Evolutionary conservation across 2,888 invertebrate genomes (phyloP), one percentile per base, ranked within the genome.

Genomic region (Dasypogon diadema): DNA sequence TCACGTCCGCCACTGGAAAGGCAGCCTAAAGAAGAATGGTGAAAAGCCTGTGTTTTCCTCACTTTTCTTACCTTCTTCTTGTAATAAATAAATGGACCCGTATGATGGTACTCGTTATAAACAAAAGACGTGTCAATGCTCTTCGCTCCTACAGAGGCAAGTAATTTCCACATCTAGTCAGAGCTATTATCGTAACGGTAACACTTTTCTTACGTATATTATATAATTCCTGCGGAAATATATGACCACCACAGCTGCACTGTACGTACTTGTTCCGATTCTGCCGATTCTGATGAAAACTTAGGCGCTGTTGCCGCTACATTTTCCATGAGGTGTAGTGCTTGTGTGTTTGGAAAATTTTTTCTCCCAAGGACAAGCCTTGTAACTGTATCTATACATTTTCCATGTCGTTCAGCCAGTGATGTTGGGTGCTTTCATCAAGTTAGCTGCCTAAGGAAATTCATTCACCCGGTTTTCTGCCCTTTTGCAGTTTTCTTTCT

Each of bases 1-100:
- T 70, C 70, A 70, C 70, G 70, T 70, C 54, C 70, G 70, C 70
- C 70, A 70, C 30, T 54, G 54, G n/a, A 54, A 51, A 65, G 42
- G 2, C n/a, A 65, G 12, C 51, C n/a, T 21, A 54, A 51, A 54
- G 54, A n/a, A 30, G 30, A 10, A 30, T 14, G 54, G 26, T 16
- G 70, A 54, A 70, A 70, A 54, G 54, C 54, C 18, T 12, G 12
- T 30, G 48, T 54, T 30, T 70, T 54, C 54, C 54, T 14, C 6
- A 6, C 37, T 16, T 30, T 18, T 54, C 26, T 51, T 18, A 0
- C 2, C 22, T 54, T 16, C 21, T 30, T 22, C 54, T 54, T 54
- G 34, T 54, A n/a, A 30, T 37, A 46, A 63, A 63, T 63, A 42
- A 63, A 21, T 18, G 63, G 42, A 21, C 37, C 42, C 8, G 14